Conservation (phyloP, 2,888 invertebrate species). For the Trachelus troglodyta region DNA sequence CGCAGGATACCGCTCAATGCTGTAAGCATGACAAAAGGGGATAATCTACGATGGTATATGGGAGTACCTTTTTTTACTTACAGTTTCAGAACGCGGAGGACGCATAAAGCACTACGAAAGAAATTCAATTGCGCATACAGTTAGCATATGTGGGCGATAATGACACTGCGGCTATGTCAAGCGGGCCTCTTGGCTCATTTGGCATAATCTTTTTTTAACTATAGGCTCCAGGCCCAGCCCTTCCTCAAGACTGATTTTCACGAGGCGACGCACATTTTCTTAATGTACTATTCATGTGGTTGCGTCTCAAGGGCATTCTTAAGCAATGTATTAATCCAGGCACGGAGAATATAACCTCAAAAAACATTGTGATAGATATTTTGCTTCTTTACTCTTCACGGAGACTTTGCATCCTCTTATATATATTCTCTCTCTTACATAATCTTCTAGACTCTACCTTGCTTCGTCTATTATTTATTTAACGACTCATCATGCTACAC, state of each 20-base stretch:
- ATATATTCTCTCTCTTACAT: neutral
- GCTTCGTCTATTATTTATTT: constrained; percentile 3
- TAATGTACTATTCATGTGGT: neutral
- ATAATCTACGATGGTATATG: neutral
- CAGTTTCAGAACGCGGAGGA: neutral
- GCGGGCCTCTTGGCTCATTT: neutral
- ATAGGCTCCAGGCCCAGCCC: constrained; percentile 22
- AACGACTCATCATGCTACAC: neutral
- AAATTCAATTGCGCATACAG: constrained; percentile 55
- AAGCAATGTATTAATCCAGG: neutral
- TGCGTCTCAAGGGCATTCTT: neutral
- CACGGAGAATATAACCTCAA: neutral
- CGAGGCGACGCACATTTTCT: neutral
- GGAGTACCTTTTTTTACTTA: neutral
- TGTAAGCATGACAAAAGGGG: neutral
- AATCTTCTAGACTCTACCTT: neutral
- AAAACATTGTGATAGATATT: neutral
- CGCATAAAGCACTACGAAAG: constrained; percentile 24
- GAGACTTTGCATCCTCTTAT: neutral
- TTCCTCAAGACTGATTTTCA: constrained; percentile 7
- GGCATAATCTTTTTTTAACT: constrained; percentile 25
- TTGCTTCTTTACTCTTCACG: neutral
- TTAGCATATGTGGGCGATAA: constrained; percentile 58
- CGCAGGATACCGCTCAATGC: neutral
- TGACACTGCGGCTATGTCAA: constrained; percentile 33